Base-by-base conservation (phyloP, 2,797 vertebrate genomes). In the Pelochelys cantorii region DNA sequence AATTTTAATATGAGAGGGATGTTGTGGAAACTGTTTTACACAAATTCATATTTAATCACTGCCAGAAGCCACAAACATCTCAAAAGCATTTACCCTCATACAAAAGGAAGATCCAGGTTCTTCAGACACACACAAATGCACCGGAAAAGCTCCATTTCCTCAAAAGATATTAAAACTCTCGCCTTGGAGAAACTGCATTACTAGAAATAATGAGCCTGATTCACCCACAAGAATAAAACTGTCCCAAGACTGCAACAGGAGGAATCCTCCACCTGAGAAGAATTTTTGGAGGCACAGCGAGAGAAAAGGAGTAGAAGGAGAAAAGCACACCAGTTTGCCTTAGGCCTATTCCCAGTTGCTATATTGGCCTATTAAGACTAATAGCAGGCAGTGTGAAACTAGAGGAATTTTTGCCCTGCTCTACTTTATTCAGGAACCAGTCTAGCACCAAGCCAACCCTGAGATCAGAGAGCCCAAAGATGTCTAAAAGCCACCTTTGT, bases 331-430 rank as follows among this genome's bases (percentile, higher is more conserved):
- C 5, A 54, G 5, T 27, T 9, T 31, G 34, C 18, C 15, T 22
- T 37, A 9, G 12, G 3, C 37, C 55, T 54, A 75, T 48, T 42
- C 84, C 20, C 11, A 25, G 31, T 62, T 65, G 53, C 31, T 57
- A 42, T 34, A 37, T 12, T 0, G 86, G 34, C 75, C 62, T 4
- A 0, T 0, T 14, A 12, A 4, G 62, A 52, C 27, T 52, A 52
- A 27, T 31, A 29, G 57, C 65, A 57, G 34, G 23, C 4, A 1
- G 2, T 52, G 23, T 57, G 81, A 91, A 48, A 93, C 56, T 57
- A 80, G 81, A 90, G 68, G 74, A 79, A 20, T 23, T 79, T 75
- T 56, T 18, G 55, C 1, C 1, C 37, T 75, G 52, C 52, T 52
- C 29, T 3, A 62, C 37, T 42, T 65, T 2, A 1, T 2, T 17